A percentile compares a stretch with the other conserved stretches of the same genome.
phyloP scores from a whole-genome alignment of 1,140 invertebrate species.

The Drosophila pseudoobscura region DNA sequence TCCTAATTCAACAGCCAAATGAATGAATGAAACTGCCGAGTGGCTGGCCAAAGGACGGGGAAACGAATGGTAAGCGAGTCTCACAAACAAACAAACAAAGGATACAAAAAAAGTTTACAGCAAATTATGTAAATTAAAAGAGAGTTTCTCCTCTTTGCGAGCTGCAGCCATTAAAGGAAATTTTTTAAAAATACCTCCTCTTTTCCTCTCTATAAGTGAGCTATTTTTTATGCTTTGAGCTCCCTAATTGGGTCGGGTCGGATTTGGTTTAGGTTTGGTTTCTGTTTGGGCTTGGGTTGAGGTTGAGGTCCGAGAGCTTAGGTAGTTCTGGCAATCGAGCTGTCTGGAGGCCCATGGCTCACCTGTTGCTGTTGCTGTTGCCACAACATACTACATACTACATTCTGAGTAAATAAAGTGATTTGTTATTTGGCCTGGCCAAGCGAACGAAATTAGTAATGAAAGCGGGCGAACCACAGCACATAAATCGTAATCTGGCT shows the following conservation, averaged over 20 bases:
- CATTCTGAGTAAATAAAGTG: constrained; percentile 74
- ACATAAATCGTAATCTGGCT: constrained; percentile 76
- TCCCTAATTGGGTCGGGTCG: background rate
- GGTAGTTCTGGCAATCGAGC: constrained; percentile 21
- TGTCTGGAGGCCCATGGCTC: constrained; percentile 7
- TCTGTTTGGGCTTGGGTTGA: background rate
- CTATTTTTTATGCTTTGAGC: constrained; percentile 24
- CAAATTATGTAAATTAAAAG: constrained; percentile 78
- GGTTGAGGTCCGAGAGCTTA: background rate
- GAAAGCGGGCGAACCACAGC: constrained; percentile 50
- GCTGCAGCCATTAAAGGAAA: too few species aligned
- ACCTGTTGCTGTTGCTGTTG: constrained; percentile 40
- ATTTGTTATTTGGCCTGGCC: constrained; percentile 67
- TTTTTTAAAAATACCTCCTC: constrained; percentile 43
- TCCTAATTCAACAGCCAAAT: constrained; percentile 64
- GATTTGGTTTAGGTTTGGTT: background rate
- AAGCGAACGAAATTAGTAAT: constrained; percentile 69
- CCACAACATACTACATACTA: constrained; percentile 36
- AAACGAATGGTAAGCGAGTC: constrained; percentile 30
- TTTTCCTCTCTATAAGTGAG: constrained; percentile 42
- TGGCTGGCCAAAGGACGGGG: constrained; percentile 21
- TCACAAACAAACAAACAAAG: constrained; percentile 52
- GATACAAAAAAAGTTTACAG: constrained; percentile 45
- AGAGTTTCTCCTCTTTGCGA: constrained; percentile 27
- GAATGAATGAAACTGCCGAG: constrained; percentile 61